These are phyloP conservation scores for Brenthis hecate DNA, from an alignment of 2,888 invertebrate genomes.

Conservation along the genomic window DNA sequence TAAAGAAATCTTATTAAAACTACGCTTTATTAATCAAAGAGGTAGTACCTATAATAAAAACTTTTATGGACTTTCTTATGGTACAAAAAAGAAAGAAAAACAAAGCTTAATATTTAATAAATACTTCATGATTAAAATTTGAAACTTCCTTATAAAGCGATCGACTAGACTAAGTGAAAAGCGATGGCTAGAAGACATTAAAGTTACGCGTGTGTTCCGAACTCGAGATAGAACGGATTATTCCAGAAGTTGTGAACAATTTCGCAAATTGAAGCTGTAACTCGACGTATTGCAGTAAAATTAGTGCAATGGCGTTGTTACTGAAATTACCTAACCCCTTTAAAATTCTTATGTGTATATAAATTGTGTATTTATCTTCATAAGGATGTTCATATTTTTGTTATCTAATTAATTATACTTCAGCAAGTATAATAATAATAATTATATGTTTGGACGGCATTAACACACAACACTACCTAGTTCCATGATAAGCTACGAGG, in stretches of 20 bases:
- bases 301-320: constrained; percentile 32
- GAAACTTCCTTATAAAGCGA: constrained; percentile 19
- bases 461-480: too few species aligned
- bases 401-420: too few species aligned
- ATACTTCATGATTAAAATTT: constrained; percentile 10
- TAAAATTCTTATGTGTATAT: not conserved
- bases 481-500: too few species aligned
- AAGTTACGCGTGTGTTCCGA: constrained; percentile 43
- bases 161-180: constrained; percentile 42
- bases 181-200: constrained; percentile 43
- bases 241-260: constrained; percentile 43
- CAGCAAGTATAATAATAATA: too few species aligned
- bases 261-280: constrained; percentile 44
- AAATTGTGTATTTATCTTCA: not conserved
- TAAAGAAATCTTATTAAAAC: too few species aligned
- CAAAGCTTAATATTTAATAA: not conserved
- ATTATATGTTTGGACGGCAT: too few species aligned
- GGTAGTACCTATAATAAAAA: too few species aligned
- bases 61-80: too few species aligned
- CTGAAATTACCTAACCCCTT: not conserved
- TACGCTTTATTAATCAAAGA: too few species aligned
- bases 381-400: too few species aligned
- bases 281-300: constrained; percentile 41
- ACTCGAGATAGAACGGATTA: constrained; percentile 42
- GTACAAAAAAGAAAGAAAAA: not conserved